These are phyloP conservation scores for Theropithecus gelada DNA, from an alignment of 2,113 vertebrate genomes.

Conservation along the genomic window DNA sequence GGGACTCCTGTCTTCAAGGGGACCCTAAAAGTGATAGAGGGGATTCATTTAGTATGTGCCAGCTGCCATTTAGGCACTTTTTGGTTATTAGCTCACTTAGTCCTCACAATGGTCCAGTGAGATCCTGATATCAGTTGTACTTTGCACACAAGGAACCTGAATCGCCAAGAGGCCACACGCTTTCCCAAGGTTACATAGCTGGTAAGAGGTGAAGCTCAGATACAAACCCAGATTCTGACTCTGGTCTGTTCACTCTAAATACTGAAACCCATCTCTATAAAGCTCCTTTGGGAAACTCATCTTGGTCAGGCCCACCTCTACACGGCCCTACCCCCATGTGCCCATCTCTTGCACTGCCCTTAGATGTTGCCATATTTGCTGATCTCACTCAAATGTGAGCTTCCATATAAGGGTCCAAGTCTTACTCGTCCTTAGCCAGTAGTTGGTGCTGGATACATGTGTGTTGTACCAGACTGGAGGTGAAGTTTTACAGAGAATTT, in stretches of 20 bases:
- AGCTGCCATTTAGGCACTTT: neutral
- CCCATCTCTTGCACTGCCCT: neutral
- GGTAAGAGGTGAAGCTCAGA: neutral
- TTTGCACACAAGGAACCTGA: neutral
- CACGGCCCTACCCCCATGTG: neutral
- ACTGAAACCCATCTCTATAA: neutral
- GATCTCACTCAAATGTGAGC: neutral
- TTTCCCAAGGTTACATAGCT: neutral
- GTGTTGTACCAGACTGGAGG: neutral
- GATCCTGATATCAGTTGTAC: neutral
- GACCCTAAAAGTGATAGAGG: neutral
- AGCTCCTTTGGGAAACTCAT: neutral
- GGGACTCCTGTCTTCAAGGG: neutral
- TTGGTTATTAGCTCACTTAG: neutral
- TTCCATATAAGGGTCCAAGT: neutral
- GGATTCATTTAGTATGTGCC: neutral
- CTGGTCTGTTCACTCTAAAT: neutral
- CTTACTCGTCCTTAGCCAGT: neutral
- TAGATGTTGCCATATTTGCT: neutral
- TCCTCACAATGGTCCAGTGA: neutral
- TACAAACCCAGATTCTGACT: neutral
- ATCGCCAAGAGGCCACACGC: neutral
- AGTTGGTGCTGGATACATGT: neutral
- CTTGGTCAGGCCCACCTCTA: neutral
- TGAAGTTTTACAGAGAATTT: neutral